Evolutionary conservation across 2,113 vertebrate species (phyloP).

Genomic region (Gymnarchus niloticus): DNA sequence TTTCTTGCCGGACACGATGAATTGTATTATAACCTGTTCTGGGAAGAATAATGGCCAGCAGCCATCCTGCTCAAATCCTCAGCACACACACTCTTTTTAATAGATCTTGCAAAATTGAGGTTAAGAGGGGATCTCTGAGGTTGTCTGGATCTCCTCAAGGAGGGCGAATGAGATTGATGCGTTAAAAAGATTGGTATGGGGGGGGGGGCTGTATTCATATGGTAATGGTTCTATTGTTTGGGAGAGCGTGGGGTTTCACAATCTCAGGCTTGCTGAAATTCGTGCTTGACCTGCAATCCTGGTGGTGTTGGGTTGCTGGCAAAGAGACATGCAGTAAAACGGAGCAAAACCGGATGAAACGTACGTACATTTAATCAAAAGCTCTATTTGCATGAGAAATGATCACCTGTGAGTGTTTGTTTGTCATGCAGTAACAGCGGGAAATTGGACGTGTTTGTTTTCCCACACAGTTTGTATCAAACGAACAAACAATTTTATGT

Average conservation of each 20-base stretch:
- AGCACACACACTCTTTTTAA: slow-evolving; percentile 62
- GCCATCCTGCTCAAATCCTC: slow-evolving; percentile 44
- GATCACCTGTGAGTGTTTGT: neutral
- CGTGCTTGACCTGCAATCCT: slow-evolving; percentile 61
- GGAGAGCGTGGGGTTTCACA: slow-evolving; percentile 59
- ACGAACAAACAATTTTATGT: neutral
- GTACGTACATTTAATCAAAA: slow-evolving; percentile 17
- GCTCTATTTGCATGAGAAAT: neutral
- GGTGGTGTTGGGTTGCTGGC: slow-evolving; percentile 43
- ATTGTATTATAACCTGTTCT: slow-evolving; percentile 69
- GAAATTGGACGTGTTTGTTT: neutral
- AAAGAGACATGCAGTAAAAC: slow-evolving; percentile 3
- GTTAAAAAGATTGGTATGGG: slow-evolving; percentile 62
- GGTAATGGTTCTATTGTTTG: slow-evolving; percentile 68
- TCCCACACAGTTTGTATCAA: neutral
- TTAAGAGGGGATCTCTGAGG: slow-evolving; percentile 77
- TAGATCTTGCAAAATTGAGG: slow-evolving; percentile 76
- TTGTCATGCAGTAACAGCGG: neutral
- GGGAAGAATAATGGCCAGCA: slow-evolving; percentile 50
- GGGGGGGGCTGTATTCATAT: slow-evolving; percentile 70
- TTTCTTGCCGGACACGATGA: slow-evolving; percentile 65
- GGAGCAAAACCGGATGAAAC: neutral
- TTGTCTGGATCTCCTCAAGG: slow-evolving; percentile 63
- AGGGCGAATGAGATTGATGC: slow-evolving; percentile 69
- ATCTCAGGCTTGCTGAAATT: slow-evolving; percentile 61